Base-by-base conservation (phyloP, 2,113 vertebrate species). In the Podarcis raffonei region DNA sequence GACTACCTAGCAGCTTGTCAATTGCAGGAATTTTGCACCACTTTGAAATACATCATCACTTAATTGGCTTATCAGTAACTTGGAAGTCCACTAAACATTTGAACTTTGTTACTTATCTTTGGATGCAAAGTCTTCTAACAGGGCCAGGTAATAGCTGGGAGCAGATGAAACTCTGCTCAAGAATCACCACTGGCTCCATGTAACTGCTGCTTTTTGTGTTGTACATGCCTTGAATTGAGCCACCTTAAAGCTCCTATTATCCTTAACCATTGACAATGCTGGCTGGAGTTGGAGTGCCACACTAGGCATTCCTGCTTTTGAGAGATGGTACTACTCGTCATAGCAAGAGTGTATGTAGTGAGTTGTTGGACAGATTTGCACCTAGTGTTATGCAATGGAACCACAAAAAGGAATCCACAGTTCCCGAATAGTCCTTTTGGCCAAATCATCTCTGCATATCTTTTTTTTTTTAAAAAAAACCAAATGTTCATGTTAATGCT, bases 1-100 rank as follows among this genome's bases (percentile, higher is more conserved):
- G 92, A 84, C 90, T 90, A 87, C 87, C 85, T 11, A 86, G 87
- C 88, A 37, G 68, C 91, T 91, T 27, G 90, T 83, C 91, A 92
- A 84, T 83, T 91, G 84, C 81, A 84, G 91, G 62, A 88, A 91
- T 91, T 91, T 76, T 81, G 37, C 1, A 1, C 91, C 75, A 4
- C 89, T 89, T 76, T 77, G 5, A 0, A 48, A 1, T 57, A 86
- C 80, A 35, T 87, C 88, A 87, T 53, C 88, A 23, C 74, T 81
- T 88, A 6, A 80, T 42, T 62, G 15, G 16, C 23, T 74, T 59
- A 42, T 39, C 48, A 0, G 53, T 20, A 71, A 72, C 0, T 0
- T 68, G 42, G 79, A 86, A 57, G 69, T 74, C 57, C 20, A 42
- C 57, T 66, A 48, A 3, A 87, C 91, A 84, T 42, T 83, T 57